Conservation (phyloP, 2,113 vertebrate species). For the Gymnorhina tibicen region DNA sequence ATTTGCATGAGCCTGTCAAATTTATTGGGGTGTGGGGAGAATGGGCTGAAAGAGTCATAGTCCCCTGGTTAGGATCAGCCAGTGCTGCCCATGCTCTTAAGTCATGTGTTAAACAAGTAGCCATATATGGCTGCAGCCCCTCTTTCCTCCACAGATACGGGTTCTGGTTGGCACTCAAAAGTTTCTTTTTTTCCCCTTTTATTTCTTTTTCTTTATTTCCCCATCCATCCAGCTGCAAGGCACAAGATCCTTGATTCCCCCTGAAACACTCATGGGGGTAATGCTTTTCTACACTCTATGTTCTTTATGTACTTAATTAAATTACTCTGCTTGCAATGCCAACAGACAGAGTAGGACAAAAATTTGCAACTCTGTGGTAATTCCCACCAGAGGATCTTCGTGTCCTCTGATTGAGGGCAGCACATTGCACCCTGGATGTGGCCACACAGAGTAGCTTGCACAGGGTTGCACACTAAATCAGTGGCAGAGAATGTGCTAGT, state of each 20-base stretch:
- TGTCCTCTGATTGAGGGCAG: neutral
- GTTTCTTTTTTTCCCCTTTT: neutral
- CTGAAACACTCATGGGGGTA: neutral
- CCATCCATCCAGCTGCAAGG: neutral
- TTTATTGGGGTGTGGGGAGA: neutral
- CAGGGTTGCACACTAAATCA: neutral
- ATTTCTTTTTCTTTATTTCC: neutral
- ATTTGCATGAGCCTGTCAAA: neutral
- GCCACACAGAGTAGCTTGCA: neutral
- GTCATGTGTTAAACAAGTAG: neutral
- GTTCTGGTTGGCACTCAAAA: neutral
- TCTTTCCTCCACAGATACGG: neutral
- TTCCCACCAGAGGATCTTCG: neutral
- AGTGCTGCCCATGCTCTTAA: neutral
- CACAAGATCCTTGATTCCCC: neutral
- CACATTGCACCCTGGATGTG: neutral
- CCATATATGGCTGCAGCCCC: neutral
- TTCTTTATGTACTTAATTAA: conserved; percentile 12
- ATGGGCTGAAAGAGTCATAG: neutral
- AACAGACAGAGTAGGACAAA: neutral
- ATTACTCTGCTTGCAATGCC: neutral
- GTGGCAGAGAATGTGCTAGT: neutral
- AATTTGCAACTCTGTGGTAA: neutral
- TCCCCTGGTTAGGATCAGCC: neutral
- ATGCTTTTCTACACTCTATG: neutral